Base-by-base conservation (phyloP, 2,113 vertebrate genomes). In the Chaetura pelagica region DNA sequence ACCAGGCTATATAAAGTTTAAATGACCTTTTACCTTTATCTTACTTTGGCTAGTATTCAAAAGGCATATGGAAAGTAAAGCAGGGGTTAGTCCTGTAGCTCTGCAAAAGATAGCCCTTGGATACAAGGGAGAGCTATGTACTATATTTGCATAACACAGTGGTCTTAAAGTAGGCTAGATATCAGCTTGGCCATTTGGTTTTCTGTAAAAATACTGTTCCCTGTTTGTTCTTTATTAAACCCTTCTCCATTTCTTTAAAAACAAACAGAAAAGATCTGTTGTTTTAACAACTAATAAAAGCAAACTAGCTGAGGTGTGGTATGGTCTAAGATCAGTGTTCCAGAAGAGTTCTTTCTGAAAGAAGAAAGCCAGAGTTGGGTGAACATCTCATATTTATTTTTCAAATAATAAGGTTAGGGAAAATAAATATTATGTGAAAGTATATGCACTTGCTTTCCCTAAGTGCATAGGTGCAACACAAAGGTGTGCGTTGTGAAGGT, bases 211-310 rank as follows among this genome's bases (percentile, higher is more conserved):
- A 92, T 82, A 89, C 29, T 44, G 23, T 57, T 84, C 49, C 52
- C 12, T 82, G 4, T 87, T 91, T 95, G 46, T 87, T 91, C 74
- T 83, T 32, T 76, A 69, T 93, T 85, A 94, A 96, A 51, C 29
- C 22, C 30, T 84, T 84, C 79, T 91, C 81, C n/a, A 27, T 75
- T 95, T 84, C 71, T 84, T 94, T 76, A 72, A 93, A 94, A 93
- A 94, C 82, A 94, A 89, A 38, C 6, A 66, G 42, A 66, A 94
- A 95, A 84, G 22, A 58, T 49, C 22, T 88, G 48, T 82, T 91
- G 35, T 94, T 94, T 92, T 79, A 89, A 72, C 30, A 71, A 54
- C 58, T 72, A 62, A 79, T 84, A 89, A 91, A 95, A 95, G 59
- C 80, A 85, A 93, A 82, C 89, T 57, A 86, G 38, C 42, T 71